Evolutionary conservation across 2,888 invertebrate genomes (phyloP).

Genomic region (Nasonovia ribisnigri): DNA sequence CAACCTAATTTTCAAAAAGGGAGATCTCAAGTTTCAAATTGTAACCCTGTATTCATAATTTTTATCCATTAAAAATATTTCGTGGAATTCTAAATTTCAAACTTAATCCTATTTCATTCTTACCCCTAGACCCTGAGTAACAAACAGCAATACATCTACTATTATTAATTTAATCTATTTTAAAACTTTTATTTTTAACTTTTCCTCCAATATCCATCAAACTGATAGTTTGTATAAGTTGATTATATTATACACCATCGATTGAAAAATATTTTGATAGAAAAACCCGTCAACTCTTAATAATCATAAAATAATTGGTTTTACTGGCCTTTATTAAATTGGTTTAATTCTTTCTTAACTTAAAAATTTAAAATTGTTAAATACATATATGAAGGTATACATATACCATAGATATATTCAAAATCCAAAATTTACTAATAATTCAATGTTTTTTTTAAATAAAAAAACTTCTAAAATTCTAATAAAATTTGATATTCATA

Average conservation of each 20-base stretch:
- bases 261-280: too few species aligned
- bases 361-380: not conserved
- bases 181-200: too few species aligned
- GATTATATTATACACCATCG: too few species aligned
- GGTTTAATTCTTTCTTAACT: too few species aligned
- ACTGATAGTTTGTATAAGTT: too few species aligned
- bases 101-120: not conserved
- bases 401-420: too few species aligned
- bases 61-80: not conserved
- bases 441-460: not conserved
- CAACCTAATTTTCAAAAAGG: not conserved
- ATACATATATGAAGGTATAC: too few species aligned
- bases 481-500: not conserved
- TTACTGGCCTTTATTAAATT: too few species aligned
- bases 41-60: not conserved
- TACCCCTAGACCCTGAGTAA: not conserved
- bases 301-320: too few species aligned
- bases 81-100: not conserved
- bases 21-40: not conserved
- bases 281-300: too few species aligned
- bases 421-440: not conserved
- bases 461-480: not conserved
- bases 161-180: not conserved
- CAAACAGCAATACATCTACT: not conserved
- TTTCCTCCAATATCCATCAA: too few species aligned